A percentile compares a stretch with the other conserved stretches of the same genome.
Evolutionary conservation across 2,888 invertebrate genomes (phyloP).

Genomic region (Dolomedes plantarius): DNA sequence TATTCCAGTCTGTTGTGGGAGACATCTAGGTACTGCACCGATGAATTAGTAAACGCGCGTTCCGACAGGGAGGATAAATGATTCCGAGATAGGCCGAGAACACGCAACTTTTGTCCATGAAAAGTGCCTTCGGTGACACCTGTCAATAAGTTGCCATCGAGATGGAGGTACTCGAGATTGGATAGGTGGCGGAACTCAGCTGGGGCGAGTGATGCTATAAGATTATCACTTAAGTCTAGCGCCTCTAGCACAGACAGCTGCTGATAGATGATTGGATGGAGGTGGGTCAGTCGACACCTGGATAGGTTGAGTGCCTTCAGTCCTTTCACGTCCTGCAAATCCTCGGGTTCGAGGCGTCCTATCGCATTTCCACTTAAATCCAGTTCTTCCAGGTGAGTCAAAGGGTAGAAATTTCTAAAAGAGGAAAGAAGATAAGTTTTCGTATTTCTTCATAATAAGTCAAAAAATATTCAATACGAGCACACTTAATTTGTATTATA

Average conservation of each 20-base stretch:
- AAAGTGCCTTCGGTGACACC: constrained; percentile 78
- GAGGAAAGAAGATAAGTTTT: too few species aligned
- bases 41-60: constrained; percentile 84
- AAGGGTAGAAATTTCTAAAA: constrained; percentile 74
- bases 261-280: constrained; percentile 84
- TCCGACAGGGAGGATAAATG: constrained; percentile 85
- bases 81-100: constrained; percentile 82
- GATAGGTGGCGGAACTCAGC: constrained; percentile 72
- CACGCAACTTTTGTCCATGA: constrained; percentile 80
- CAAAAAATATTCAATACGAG: too few species aligned
- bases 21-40: constrained; percentile 84
- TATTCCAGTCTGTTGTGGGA: constrained; percentile 81
- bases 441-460: too few species aligned
- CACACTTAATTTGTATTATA: too few species aligned
- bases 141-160: constrained; percentile 87
- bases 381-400: constrained; percentile 80
- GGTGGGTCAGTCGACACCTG: constrained; percentile 83
- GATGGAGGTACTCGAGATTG: constrained; percentile 77
- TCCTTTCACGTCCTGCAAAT: constrained; percentile 87
- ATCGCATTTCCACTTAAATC: constrained; percentile 87
- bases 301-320: constrained; percentile 84
- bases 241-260: constrained; percentile 84
- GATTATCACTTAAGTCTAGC: constrained; percentile 86
- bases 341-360: constrained; percentile 85
- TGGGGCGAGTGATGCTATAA: constrained; percentile 75